These are phyloP conservation scores for Bombyx mori DNA, from an alignment of 1,140 invertebrate species.

Conservation along the genomic window ASM3026992v2 NC_085127.1:7070501-7071000, in stretches of 20 bases:
- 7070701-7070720: slow-evolving; percentile 40
- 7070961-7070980: slow-evolving; percentile 22
- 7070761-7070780: slow-evolving; percentile 47
- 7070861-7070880: background rate
- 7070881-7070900: too few species aligned
- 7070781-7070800: slow-evolving; percentile 26
- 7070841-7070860: slow-evolving; percentile 29
- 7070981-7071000: slow-evolving; percentile 62
- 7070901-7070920: too few species aligned
- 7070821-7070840: slow-evolving; percentile 50
- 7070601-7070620: too few species aligned
- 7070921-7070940: too few species aligned
- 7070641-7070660: slow-evolving; percentile 61
- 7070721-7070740: slow-evolving; percentile 64
- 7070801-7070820: slow-evolving; percentile 22
- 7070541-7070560: too few species aligned
- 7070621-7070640: slow-evolving; percentile 3
- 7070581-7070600: too few species aligned
- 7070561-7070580: too few species aligned
- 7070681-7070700: slow-evolving; percentile 8
- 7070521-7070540: too few species aligned
- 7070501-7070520: too few species aligned
- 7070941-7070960: background rate
- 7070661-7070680: slow-evolving; percentile 4
- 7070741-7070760: slow-evolving; percentile 53